Base-by-base conservation (phyloP, 1,140 invertebrate genomes). In the Drosophila watanabei region DNA sequence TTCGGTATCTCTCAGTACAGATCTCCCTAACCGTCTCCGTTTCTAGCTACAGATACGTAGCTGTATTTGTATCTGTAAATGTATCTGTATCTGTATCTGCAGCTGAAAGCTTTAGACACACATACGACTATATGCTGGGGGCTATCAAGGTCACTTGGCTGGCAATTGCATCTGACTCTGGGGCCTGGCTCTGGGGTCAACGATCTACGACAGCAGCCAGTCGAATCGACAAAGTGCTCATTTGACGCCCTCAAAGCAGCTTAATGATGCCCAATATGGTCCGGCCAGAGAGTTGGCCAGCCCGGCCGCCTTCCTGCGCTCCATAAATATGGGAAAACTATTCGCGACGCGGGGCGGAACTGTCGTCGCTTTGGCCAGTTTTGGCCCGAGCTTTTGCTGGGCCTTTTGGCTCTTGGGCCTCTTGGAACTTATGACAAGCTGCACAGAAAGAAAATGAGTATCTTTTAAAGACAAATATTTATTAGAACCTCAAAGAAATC, bases 221-320 rank as follows among this genome's bases (percentile, higher is more conserved):
- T 52, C 51, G 16, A 35, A 56, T 60, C 72, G 54, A 59, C 52
- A 65, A 57, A 77, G 39, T 48, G 66, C 68, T 71, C 64, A 79
- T 78, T 79, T 71, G 52, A 71, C 54, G 75, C 46, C 66, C 43
- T 33, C 11, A 48, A 66, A 58, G 59, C 62, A 59, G 71, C 78
- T 80, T 80, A 80, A 80, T 80, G 77, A 75, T 80, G 59, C 79
- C 78, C 62, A 69, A 80, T 80, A 80, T 64, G 63, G 78, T 24
- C 57, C 45, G 73, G 37, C 54, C 39, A 60, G 32, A 37, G 61
- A 71, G 37, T 48, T 58, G 52, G 32, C 18, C 33, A 4, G 58
- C 37, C 24, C 18, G 57, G 51, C 30, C 54, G 68, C 64, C 68
- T 71, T 71, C 68, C 68, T 71, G 39, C 46, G 54, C 54, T 51